Evolutionary conservation across 2,888 invertebrate genomes (phyloP).

Genomic region (Molorchus minor): DNA sequence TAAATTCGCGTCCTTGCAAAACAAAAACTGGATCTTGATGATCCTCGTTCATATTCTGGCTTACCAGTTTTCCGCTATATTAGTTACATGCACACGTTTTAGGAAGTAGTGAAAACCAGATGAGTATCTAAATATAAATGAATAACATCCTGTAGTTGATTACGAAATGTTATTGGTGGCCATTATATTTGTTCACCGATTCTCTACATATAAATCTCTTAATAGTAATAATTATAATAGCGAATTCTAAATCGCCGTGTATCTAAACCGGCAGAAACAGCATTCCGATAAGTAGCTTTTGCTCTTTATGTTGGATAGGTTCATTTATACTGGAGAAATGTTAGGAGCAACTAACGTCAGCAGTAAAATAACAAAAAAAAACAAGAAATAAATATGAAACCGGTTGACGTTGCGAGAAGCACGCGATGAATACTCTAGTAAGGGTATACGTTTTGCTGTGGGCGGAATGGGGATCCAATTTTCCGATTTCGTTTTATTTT

Average conservation of each 20-base stretch:
- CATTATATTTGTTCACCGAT: slow-evolving; percentile 3
- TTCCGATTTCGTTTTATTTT: slow-evolving; percentile 20
- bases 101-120: too few relatives aligned
- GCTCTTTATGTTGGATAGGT: slow-evolving; percentile 12
- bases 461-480: slow-evolving; percentile 17
- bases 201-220: slow-evolving; percentile 2
- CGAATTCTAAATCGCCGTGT: slow-evolving; percentile 7
- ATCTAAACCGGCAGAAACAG: slow-evolving; percentile 9
- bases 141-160: too few relatives aligned
- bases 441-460: slow-evolving; percentile 9
- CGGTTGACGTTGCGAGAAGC: slow-evolving; percentile 19
- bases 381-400: slow-evolving; percentile 20
- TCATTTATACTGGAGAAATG: slow-evolving; percentile 2
- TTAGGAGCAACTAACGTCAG: slow-evolving; percentile 1
- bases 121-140: too few relatives aligned
- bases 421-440: slow-evolving; percentile 21
- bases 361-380: slow-evolving; percentile 6
- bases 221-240: slow-evolving; percentile 19
- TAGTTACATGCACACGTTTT: too few relatives aligned
- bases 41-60: too few relatives aligned
- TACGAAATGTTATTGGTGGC: slow-evolving; percentile 29
- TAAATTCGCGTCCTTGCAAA: too few relatives aligned
- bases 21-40: too few relatives aligned
- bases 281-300: slow-evolving; percentile 15
- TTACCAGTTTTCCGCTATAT: too few relatives aligned